Percentiles rank a stretch among this genome's conserved stretches.
These are phyloP conservation scores for Aegithalos caudatus DNA, from an alignment of 2,113 vertebrate genomes.

Conservation along the genomic window DNA sequence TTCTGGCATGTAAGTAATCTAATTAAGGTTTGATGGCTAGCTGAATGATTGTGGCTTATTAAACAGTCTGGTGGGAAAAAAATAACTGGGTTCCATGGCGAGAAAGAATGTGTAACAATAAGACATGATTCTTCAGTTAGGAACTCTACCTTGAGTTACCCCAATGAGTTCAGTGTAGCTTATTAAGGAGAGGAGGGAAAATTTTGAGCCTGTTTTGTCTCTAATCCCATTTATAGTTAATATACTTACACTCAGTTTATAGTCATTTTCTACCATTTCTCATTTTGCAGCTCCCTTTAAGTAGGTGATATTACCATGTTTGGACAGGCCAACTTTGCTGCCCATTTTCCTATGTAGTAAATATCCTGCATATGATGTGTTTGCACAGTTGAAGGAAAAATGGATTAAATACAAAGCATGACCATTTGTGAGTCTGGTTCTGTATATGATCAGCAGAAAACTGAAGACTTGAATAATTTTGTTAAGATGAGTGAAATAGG, in stretches of 20 bases:
- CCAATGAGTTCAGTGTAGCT: neutral
- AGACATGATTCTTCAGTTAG: neutral
- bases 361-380: rapidly evolving
- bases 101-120: neutral
- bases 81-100: neutral
- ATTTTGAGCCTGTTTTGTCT: neutral
- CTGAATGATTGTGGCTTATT: neutral
- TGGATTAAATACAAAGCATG: neutral
- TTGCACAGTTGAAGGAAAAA: neutral
- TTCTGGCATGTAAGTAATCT: conserved; percentile 16
- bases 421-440: neutral
- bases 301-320: neutral
- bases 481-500: neutral
- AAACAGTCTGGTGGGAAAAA: neutral
- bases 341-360: neutral
- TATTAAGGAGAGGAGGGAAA: neutral
- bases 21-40: conserved; percentile 30
- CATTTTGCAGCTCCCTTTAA: neutral
- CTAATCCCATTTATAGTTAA: neutral
- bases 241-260: neutral
- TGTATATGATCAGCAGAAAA: neutral
- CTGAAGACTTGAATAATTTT: neutral
- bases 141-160: neutral
- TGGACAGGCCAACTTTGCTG: neutral
- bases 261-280: neutral